phyloP scores from a whole-genome alignment of 1,140 invertebrate species.

The Wasmannia auropunctata region DNA sequence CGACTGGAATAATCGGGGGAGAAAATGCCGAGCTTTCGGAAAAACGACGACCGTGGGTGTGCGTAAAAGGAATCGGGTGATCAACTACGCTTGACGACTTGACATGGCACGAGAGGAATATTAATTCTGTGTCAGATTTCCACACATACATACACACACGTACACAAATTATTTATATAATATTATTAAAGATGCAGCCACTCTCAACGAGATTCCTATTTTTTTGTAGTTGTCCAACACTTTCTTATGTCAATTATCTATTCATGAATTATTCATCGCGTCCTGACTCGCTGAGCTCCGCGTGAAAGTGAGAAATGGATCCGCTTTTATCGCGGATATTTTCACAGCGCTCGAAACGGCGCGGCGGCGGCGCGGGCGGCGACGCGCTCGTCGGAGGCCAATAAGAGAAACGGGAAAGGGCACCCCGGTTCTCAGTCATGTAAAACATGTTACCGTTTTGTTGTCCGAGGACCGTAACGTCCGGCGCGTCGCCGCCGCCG shows the following conservation, averaged over 20 bases:
- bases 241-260: constrained; percentile 13
- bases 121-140: neutral
- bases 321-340: constrained; percentile 25
- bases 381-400: neutral
- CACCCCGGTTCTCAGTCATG: constrained; percentile 42
- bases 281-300: neutral
- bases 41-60: neutral
- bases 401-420: constrained; percentile 12
- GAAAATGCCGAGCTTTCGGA: neutral
- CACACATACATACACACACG: too few relatives aligned
- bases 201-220: neutral
- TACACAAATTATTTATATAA: neutral
- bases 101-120: neutral
- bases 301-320: constrained; percentile 23
- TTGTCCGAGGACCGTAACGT: constrained; percentile 61
- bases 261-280: constrained; percentile 2
- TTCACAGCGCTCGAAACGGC: constrained; percentile 8
- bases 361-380: too few relatives aligned
- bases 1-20: neutral
- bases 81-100: neutral
- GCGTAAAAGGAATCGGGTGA: neutral
- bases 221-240: neutral
- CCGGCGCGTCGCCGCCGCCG: constrained; percentile 2
- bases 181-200: neutral
- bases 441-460: constrained; percentile 64